phyloP scores from a whole-genome alignment of 2,888 invertebrate species.

The Magallana nippona region DNA sequence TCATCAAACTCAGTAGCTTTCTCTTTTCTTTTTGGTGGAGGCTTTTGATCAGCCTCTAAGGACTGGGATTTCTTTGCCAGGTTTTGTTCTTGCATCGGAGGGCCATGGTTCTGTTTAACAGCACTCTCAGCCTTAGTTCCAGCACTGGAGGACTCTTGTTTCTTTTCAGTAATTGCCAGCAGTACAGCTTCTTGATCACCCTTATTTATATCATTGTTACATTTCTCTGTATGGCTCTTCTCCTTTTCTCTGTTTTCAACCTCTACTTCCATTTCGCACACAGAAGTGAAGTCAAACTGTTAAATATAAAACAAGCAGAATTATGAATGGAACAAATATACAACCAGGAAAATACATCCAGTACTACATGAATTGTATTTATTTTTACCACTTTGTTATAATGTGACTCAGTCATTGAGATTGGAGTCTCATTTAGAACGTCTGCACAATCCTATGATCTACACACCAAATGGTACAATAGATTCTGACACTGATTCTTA shows the following conservation, averaged over 20 bases:
- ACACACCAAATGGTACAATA: neutral
- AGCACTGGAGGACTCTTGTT: neutral
- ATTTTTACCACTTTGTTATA: too few species aligned
- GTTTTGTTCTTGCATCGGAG: neutral
- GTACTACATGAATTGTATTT: too few species aligned
- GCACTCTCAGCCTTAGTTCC: neutral
- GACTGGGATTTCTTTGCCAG: neutral
- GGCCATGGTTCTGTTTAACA: neutral
- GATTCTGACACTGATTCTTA: neutral
- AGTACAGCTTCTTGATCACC: neutral
- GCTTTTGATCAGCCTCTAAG: neutral
- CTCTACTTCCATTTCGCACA: neutral
- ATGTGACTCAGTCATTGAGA: neutral
- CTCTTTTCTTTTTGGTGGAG: neutral
- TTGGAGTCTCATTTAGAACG: neutral
- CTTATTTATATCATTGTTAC: neutral
- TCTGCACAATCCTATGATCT: neutral
- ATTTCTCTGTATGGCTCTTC: neutral
- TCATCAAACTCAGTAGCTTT: neutral
- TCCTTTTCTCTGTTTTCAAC: neutral
- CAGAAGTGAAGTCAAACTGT: neutral
- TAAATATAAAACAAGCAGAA: neutral
- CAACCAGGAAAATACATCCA: too few species aligned
- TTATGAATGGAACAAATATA: too few species aligned
- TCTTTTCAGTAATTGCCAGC: neutral